Evolutionary conservation across 2,113 vertebrate species (phyloP).

Genomic region (Pterocles orientalis): DNA sequence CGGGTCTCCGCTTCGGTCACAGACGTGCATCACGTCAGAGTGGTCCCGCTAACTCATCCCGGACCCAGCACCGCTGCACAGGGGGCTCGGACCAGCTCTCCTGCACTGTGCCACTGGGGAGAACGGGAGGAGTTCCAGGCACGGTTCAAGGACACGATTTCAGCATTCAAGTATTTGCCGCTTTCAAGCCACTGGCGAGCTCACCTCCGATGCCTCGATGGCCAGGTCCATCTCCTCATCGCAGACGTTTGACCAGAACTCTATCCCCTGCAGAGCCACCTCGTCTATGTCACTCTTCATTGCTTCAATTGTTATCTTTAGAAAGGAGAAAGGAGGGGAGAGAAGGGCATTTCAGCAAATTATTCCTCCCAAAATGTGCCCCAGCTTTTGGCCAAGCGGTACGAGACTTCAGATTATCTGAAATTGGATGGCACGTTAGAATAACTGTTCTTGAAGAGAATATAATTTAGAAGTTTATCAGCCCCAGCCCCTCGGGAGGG

Average conservation of each 20-base stretch:
- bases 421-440: fast-evolving
- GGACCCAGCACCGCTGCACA: background rate
- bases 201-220: constrained; percentile 96
- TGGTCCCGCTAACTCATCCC: background rate
- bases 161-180: fast-evolving
- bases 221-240: constrained; percentile 99
- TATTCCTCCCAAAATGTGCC: fast-evolving
- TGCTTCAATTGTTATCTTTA: constrained; percentile 96
- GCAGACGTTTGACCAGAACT: constrained; percentile 99
- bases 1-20: background rate
- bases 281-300: constrained; percentile 99
- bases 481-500: background rate
- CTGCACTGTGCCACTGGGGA: background rate
- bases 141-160: fast-evolving
- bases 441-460: background rate
- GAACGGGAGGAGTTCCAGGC: background rate
- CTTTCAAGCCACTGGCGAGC: background rate
- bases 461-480: background rate
- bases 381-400: fast-evolving
- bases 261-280: constrained; percentile 95
- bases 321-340: background rate
- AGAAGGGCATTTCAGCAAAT: background rate
- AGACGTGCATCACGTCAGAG: background rate
- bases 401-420: fast-evolving
- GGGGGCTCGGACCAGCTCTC: background rate